Base-by-base conservation (phyloP, 2,113 vertebrate species). In the Cinclus mexicanus region DNA sequence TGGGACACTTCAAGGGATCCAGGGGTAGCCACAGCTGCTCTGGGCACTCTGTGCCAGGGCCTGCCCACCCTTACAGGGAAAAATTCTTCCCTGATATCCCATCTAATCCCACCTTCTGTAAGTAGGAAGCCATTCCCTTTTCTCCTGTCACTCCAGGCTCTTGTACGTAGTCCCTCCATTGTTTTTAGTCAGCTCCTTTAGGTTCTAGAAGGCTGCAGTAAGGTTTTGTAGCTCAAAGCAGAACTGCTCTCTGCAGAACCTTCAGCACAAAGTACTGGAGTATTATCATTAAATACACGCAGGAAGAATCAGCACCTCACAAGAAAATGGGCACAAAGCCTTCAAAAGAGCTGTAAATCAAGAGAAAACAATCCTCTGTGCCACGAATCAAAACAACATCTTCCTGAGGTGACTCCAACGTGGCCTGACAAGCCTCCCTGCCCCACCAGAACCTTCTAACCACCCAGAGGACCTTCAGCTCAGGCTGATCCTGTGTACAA, bases 401-500 rank as follows among this genome's bases (percentile, higher is more conserved):
- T 71, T 14, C 11, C 18, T 6, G 14, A 67, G 46, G 31, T 33
- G 41, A 49, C 28, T n/a, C 55, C 39, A 44, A 2, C 10, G 5
- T 3, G 14, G 83, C 35, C 75, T 6, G 24, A 29, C 3, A 29
- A 57, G 29, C 18, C 35, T 55, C 26, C 56, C 26, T n/a, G 26
- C 7, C 31, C 14, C 79, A 42, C 49, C 10, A 60, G 44, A 35
- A 49, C 8, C 50, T 37, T 37, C 60, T 56, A 33, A 7, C 29
- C 25, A 11, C 3, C 2, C 6, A 11, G 4, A 93, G 11, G 10
- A 50, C 21, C 31, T 41, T 69, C 57, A 11, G 14, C 4, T 35
- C 4, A 11, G 35, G n/a, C n/a, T 26, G n/a, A 69, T 42, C 1
- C 3, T 1, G 14, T 0, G 0, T 2, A 33, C 11, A n/a, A 14